Percentiles rank a stretch among this genome's conserved stretches.
These are phyloP conservation scores for Philereme vetulata DNA, from an alignment of 2,888 invertebrate genomes.

Conservation along the genomic window DNA sequence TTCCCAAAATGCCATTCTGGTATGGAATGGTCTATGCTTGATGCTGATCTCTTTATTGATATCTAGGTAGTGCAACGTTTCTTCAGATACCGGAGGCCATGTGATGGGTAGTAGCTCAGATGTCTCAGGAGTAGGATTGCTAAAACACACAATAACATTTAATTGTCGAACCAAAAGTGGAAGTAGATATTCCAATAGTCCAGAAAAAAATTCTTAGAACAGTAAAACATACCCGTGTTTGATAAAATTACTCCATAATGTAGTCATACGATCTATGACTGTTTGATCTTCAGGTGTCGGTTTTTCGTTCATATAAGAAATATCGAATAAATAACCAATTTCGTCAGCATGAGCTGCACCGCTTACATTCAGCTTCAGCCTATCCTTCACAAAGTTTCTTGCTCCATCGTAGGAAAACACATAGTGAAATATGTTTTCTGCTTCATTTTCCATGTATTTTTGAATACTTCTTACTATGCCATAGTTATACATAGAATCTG, in stretches of 20 bases:
- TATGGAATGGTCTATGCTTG: constrained; percentile 42
- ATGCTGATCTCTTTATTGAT: constrained; percentile 45
- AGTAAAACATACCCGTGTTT: constrained; percentile 51
- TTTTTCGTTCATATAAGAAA: constrained; percentile 40
- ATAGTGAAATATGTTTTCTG: constrained; percentile 51
- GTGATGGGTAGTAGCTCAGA: constrained; percentile 47
- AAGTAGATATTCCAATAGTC: not conserved
- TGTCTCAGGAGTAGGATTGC: constrained; percentile 51
- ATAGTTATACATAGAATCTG: constrained; percentile 52
- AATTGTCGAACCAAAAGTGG: not conserved
- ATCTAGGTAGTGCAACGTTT: constrained; percentile 38
- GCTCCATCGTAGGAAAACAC: constrained; percentile 58
- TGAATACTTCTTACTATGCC: constrained; percentile 47
- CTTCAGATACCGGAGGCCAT: constrained; percentile 44
- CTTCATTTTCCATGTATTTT: constrained; percentile 49
- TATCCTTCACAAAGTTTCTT: constrained; percentile 51
- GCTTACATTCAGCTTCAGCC: constrained; percentile 42
- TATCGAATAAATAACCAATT: constrained; percentile 53
- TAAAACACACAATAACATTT: constrained; percentile 32
- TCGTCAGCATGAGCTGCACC: constrained; percentile 55
- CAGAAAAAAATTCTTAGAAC: not conserved
- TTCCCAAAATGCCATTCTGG: constrained; percentile 53
- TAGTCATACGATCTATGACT: constrained; percentile 50
- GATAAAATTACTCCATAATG: constrained; percentile 57
- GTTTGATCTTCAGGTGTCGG: constrained; percentile 47